A percentile compares a stretch with the other conserved stretches of the same genome.
phyloP scores from a whole-genome alignment of 2,888 invertebrate genomes.

The Cyrtodaria siliqua region DNA sequence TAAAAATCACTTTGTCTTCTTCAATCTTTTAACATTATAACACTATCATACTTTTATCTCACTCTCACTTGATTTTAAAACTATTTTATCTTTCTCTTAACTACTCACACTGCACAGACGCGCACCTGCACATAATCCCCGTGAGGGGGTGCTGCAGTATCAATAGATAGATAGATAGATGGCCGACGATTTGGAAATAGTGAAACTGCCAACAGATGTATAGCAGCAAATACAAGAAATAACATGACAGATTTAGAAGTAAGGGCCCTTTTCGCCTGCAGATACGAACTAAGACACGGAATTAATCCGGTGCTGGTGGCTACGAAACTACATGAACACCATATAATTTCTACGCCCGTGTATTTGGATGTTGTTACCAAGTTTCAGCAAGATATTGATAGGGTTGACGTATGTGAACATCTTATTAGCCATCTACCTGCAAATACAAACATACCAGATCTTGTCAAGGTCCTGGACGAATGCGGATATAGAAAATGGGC shows the following conservation, averaged over 20 bases:
- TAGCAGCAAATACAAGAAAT: no score
- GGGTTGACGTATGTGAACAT: background rate
- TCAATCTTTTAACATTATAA: no score
- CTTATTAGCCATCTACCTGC: slow-evolving; percentile 2
- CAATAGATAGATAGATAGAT: no score
- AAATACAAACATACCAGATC: background rate
- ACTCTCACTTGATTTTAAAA: no score
- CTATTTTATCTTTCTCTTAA: no score
- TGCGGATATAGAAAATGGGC: slow-evolving; percentile 35
- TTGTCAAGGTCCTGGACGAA: slow-evolving; percentile 3
- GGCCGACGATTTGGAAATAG: no score
- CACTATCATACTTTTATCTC: no score
- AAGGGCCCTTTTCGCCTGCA: background rate
- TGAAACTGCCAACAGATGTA: no score
- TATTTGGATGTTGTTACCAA: background rate
- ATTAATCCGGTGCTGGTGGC: background rate
- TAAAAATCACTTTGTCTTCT: no score
- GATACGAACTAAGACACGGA: background rate
- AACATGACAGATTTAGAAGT: background rate
- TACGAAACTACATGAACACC: background rate
- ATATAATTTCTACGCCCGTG: background rate
- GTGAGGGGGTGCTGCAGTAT: no score
- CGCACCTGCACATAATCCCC: no score
- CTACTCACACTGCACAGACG: no score
- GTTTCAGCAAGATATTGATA: background rate